phyloP scores from a whole-genome alignment of 2,797 vertebrate species.

The Lemur catta region DNA sequence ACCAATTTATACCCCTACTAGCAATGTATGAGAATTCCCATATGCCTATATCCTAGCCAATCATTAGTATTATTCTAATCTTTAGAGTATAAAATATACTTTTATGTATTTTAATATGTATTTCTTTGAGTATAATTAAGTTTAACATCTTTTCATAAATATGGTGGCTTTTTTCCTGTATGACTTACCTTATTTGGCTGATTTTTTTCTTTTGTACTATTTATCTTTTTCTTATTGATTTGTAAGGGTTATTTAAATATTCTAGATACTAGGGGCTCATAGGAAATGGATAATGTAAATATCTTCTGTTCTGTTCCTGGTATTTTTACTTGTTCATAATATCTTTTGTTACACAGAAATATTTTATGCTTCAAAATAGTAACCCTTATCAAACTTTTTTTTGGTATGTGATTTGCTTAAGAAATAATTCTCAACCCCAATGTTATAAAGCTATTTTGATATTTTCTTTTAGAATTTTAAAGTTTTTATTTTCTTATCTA shows the following conservation, averaged over 20 bases:
- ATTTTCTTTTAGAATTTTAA: conserved; percentile 5
- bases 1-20: not conserved
- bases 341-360: not conserved
- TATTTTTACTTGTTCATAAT: conserved; percentile 23
- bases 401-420: not conserved
- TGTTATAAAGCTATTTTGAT: not conserved
- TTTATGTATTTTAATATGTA: not conserved
- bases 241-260: not conserved
- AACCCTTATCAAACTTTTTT: not conserved
- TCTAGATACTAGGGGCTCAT: not conserved
- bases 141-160: not conserved
- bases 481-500: not conserved
- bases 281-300: not conserved
- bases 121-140: not conserved
- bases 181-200: not conserved
- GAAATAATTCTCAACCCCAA: not conserved
- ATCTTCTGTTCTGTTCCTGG: not conserved
- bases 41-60: not conserved
- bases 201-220: not conserved
- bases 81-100: not conserved
- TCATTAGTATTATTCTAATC: not conserved
- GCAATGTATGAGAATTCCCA: not conserved
- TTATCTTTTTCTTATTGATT: conserved; percentile 1
- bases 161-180: not conserved
- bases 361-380: conserved; percentile 15